Percentiles rank a stretch among this genome's conserved stretches.
These are phyloP conservation scores for Patiria pectinifera DNA, from an alignment of 53 echinoderm and acorn worm genomes.

Conservation along the genomic window DNA sequence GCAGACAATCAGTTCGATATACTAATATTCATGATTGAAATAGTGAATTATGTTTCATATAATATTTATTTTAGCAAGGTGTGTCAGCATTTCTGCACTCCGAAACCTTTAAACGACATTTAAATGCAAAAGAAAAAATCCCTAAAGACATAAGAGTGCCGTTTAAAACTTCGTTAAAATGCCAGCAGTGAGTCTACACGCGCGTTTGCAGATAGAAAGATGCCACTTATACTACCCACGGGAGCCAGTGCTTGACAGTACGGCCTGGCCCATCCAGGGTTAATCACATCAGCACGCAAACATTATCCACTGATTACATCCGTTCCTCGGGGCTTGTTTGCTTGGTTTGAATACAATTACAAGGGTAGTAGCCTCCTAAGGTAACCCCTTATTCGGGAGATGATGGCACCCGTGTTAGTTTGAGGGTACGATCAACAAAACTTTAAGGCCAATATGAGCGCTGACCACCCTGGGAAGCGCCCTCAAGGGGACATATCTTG, in stretches of 20 bases:
- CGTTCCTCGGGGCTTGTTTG: slow-evolving; percentile 12
- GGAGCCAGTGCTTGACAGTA: neutral
- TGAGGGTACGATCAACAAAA: neutral
- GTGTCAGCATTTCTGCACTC: neutral
- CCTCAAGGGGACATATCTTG: no score
- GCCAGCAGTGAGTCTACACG: neutral
- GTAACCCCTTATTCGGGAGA: neutral
- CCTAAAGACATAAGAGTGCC: neutral
- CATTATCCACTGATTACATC: slow-evolving; percentile 11
- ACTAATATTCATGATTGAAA: no score
- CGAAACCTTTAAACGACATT: neutral
- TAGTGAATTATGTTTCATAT: no score
- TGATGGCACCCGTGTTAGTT: neutral
- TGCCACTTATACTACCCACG: neutral
- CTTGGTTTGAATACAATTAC: neutral
- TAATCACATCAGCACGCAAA: slow-evolving; percentile 12
- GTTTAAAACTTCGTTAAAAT: neutral
- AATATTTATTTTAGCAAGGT: no score
- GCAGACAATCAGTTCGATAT: no score
- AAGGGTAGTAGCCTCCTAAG: neutral
- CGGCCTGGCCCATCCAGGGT: neutral
- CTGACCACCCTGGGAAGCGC: no score
- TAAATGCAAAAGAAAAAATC: neutral
- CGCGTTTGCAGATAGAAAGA: neutral
- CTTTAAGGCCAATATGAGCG: neutral